Base-by-base conservation (phyloP, 2,888 invertebrate species). In the Cheilosia scutellata region DNA sequence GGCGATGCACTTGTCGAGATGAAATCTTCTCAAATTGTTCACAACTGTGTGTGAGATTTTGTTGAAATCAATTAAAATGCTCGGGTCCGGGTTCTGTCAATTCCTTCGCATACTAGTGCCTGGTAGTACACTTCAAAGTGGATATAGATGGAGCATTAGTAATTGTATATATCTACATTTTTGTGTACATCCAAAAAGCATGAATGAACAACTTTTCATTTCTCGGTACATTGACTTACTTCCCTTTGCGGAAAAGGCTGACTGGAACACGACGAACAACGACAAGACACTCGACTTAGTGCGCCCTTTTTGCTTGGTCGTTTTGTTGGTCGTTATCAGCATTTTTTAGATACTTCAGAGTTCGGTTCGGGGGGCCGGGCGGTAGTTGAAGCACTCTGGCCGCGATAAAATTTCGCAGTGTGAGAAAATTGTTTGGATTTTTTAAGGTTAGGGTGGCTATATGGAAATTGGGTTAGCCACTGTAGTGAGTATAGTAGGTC, bases 331-430 rank as follows among this genome's bases (percentile, higher is more conserved):
- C 55, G 72, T 62, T 82, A 77, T 82, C 77, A 82, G 77, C 77
- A 77, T 55, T 82, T 82, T 77, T 44, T 40, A 62, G 66, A 72
- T 77, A 71, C 44, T 70, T 74, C 42, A 63, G 20, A 20, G 65
- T 44, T 53, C 13, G 33, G 29, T 33, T 33, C 44, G 42, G 31
- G n/a, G n/a, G 16, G 6, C 55, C 1, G n/a, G 33, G 53, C 44
- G 25, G n/a, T 37, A 66, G 37, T 29, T 68, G 49, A 75, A 68
- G 65, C 76, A 20, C 76, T 66, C 55, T 44, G 62, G 42, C 9
- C 33, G 66, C 42, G 78, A 83, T 83, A 78, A 63, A 74, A 63
- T 75, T 78, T 78, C 78, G 37, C 72, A 75, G 74, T 83, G 83
- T 83, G 83, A 74, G 83, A 83, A 78, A 83, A 66, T 74, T 58